Evolutionary conservation across 2,888 invertebrate species (phyloP).

Genomic region (Leucophora obtusa): DNA sequence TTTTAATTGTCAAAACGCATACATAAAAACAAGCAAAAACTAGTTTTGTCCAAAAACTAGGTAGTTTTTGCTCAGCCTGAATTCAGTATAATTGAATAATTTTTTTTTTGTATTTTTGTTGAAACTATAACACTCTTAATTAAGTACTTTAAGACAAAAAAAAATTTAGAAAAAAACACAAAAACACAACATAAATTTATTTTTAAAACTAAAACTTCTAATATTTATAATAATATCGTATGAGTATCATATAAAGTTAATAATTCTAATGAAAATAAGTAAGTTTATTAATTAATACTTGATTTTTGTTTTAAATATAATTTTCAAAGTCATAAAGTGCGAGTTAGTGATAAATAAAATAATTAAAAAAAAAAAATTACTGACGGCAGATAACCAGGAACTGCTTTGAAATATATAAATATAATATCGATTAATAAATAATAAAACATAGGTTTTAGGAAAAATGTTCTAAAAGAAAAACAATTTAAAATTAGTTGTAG

Average conservation of each 20-base stretch:
- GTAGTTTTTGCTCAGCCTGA: no score
- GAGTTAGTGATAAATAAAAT: conserved; percentile 53
- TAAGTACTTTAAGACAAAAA: conserved; percentile 44
- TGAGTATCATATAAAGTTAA: conserved; percentile 59
- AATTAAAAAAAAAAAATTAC: not conserved
- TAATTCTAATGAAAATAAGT: conserved; percentile 44
- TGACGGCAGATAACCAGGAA: conserved; percentile 55
- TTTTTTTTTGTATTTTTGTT: conserved; percentile 9
- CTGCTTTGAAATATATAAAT: conserved; percentile 31
- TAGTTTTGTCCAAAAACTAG: no score
- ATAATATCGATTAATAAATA: conserved; percentile 31
- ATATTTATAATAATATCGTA: conserved; percentile 53
- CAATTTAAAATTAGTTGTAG: conserved; percentile 21
- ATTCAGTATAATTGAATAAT: no score
- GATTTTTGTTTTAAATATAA: conserved; percentile 28
- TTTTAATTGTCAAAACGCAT: no score
- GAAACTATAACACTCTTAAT: conserved; percentile 37
- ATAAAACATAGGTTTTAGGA: not conserved
- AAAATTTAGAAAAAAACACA: conserved; percentile 28
- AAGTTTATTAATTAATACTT: conserved; percentile 60
- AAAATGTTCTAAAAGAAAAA: no score
- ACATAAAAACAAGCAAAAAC: no score
- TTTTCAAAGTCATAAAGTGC: conserved; percentile 50
- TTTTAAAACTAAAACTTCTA: conserved; percentile 35
- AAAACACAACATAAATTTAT: conserved; percentile 30